These are phyloP conservation scores for Willowsia nigromaculata DNA, from an alignment of 2,888 invertebrate genomes.

Conservation along the genomic window DNA sequence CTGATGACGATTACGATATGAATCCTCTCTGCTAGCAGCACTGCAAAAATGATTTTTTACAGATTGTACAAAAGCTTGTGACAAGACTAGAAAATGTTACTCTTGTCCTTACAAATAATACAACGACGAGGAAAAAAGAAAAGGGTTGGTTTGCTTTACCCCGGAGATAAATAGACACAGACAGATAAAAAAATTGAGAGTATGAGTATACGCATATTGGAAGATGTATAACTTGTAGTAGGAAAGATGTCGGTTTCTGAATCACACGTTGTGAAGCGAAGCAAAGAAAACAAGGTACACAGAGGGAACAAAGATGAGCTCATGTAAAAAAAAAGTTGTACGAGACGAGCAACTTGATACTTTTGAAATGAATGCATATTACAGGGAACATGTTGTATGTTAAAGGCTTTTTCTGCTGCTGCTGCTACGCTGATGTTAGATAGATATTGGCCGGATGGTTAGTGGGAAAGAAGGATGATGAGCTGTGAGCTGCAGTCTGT, in stretches of 20 bases:
- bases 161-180: slow-evolving; percentile 50
- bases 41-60: slow-evolving; percentile 20
- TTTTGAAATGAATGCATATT: slow-evolving; percentile 25
- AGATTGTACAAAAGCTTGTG: background rate
- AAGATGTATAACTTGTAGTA: background rate
- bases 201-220: slow-evolving; percentile 1
- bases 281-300: slow-evolving; percentile 37
- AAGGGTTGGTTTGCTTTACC: slow-evolving; percentile 57
- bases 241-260: slow-evolving; percentile 50
- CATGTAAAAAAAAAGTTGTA: slow-evolving; percentile 39
- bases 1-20: background rate
- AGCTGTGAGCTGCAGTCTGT: slow-evolving; percentile 14
- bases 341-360: slow-evolving; percentile 14
- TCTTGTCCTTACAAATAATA: background rate
- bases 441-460: slow-evolving; percentile 67
- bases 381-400: slow-evolving; percentile 72
- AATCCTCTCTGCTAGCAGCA: background rate
- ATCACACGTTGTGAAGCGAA: slow-evolving; percentile 66
- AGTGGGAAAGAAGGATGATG: slow-evolving; percentile 22
- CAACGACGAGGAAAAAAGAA: slow-evolving; percentile 11
- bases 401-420: slow-evolving; percentile 61
- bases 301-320: background rate
- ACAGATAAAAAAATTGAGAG: background rate
- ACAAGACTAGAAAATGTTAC: slow-evolving; percentile 6
- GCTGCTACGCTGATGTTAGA: background rate